Conservation (phyloP, 2,888 invertebrate genomes). For the Geophilus truncorum region DNA sequence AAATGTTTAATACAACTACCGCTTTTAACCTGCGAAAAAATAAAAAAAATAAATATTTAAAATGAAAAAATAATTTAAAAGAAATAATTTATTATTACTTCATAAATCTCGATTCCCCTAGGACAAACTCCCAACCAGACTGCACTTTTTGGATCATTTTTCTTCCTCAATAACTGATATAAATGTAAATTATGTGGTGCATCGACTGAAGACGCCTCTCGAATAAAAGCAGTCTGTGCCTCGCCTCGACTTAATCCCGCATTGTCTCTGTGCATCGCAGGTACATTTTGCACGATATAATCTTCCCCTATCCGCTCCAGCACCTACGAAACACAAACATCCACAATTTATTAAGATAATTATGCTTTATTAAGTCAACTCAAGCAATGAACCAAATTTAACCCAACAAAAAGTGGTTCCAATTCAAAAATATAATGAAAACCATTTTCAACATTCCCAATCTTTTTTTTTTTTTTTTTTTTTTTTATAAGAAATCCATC, state of each 20-base stretch:
- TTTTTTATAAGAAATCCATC: neutral
- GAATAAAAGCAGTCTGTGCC: constrained; percentile 81
- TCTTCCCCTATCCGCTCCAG: constrained; percentile 53
- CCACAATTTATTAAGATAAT: neutral
- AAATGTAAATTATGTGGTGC: constrained; percentile 84
- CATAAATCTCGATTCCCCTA: constrained; percentile 81
- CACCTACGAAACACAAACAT: constrained; percentile 44
- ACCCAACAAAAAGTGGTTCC: neutral
- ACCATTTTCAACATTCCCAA: constrained; percentile 17
- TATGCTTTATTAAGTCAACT: neutral
- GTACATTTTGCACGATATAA: constrained; percentile 57
- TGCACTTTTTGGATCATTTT: constrained; percentile 59
- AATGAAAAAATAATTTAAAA: neutral
- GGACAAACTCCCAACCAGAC: constrained; percentile 88
- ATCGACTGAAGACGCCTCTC: constrained; percentile 74
- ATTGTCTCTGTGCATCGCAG: constrained; percentile 76
- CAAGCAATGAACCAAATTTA: constrained; percentile 4
- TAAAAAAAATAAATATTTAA: neutral
- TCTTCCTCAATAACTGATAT: constrained; percentile 64
- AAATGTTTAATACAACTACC: constrained; percentile 43
- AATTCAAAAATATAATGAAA: neutral
- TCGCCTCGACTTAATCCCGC: constrained; percentile 69
- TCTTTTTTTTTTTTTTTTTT: neutral
- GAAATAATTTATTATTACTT: constrained; percentile 47
- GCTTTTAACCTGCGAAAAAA: constrained; percentile 43